Conservation (phyloP, 2,113 vertebrate genomes). For the Corythaixoides concolor region DNA sequence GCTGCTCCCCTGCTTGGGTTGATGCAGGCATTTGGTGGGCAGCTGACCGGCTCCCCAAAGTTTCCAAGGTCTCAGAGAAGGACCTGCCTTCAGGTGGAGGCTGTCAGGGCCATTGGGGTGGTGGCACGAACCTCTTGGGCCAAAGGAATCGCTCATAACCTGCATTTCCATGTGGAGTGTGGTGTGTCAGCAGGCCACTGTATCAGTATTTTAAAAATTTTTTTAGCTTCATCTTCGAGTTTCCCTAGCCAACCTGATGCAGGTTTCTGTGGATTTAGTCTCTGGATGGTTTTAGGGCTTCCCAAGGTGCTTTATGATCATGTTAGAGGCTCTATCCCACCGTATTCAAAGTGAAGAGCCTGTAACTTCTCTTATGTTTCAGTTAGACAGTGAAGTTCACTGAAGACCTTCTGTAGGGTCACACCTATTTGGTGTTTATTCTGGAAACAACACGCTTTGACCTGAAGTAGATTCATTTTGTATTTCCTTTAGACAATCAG, state of each 20-base stretch:
- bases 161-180: background rate
- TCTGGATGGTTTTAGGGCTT: background rate
- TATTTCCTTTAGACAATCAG: background rate
- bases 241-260: background rate
- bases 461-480: background rate
- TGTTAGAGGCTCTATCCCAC: background rate
- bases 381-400: background rate
- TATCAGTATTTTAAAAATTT: background rate
- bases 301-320: accelerated
- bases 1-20: background rate
- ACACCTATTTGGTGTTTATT: background rate
- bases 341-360: background rate
- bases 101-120: background rate
- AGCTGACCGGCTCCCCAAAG: accelerated
- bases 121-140: background rate
- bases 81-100: background rate
- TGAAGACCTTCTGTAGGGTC: background rate
- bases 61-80: background rate
- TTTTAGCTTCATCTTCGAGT: background rate
- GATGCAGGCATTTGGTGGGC: background rate
- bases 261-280: background rate
- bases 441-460: background rate
- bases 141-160: accelerated
- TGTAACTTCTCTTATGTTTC: background rate
- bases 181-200: background rate